Evolutionary conservation across 2,797 vertebrate species (phyloP), one percentile per base, ranked within the genome.

Genomic region (Fratercula arctica): DNA sequence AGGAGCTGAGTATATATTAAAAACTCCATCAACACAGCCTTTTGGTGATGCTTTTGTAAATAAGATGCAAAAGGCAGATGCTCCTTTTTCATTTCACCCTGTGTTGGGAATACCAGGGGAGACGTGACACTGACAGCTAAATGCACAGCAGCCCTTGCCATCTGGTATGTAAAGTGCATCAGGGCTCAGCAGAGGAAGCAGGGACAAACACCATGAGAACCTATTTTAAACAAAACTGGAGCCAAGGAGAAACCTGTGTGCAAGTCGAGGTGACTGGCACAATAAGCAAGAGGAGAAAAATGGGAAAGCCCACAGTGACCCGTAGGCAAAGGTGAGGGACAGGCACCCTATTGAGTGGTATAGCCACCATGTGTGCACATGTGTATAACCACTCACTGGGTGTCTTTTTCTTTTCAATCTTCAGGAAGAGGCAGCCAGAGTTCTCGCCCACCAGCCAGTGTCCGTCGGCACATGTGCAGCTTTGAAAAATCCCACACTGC

Each of bases 351-450:
- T 73, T 91, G 97, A 97, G 97, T 95, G 97, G 97, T 97, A 81
- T 75, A 91, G 69, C 96, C 86, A 46, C 98, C 97, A 81, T 78
- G 90, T 96, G 95, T 97, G 96, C 96, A 87, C 97, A 83, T 96
- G 18, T 96, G 94, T 97, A 88, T 98, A 98, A 97, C 97, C 97
- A 96, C 97, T 98, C 98, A 98, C 97, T 96, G 97, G 97, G 97
- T 98, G 97, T 98, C 96, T 98, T 98, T 98, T 98, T 98, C 98
- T 98, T 98, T 98, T 98, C 97, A 96, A 97, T 98, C 98, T 97
- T 98, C 97, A 98, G 98, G 98, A 98, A 98, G 98, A 98, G 98
- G 97, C 98, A 98, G 98, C 98, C 98, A 98, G 98, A 98, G 73
- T 98, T 98, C 98, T 97, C 98, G 98, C 98, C 98, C 97, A 98